Evolutionary conservation across 2,797 vertebrate genomes (phyloP), one percentile per base, ranked within the genome.

Genomic region (Lateolabrax maculatus): DNA sequence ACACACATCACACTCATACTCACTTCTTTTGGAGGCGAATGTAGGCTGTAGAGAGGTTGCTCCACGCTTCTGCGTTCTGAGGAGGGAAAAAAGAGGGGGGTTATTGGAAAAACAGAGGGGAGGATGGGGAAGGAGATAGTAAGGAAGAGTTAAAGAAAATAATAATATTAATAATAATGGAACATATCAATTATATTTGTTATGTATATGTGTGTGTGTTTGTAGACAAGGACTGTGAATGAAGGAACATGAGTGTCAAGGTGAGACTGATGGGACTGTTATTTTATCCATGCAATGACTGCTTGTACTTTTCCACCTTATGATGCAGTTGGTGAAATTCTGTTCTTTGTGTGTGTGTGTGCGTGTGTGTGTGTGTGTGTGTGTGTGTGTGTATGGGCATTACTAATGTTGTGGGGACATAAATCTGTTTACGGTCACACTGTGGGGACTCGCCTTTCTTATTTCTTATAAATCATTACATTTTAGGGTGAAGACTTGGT

Each of bases 11-110:
- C 23, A 39, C 37, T 15, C 36, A 6, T 29, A 91, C 98, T 97
- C 94, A 99, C 98, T 99, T 99, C 90, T 96, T 95, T 41, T 95
- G 94, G 82, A 99, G 94, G 90, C 96, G 96, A 89, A 99, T 99
- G 93, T 98, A 97, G 43, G 97, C 98, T 18, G 97, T 97, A 18
- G 98, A 98, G 60, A 99, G 97, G 93, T 99, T 99, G 95, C 97
- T 99, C 98, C 98, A 99, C 6, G 97, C 98, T 86, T 99, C 98
- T 58, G 98, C 96, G 71, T 99, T 99, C 98, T 99, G 31, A 56
- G 13, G 23, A 34, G 6, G 27, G 11, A 10, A 1, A 6, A 37
- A 1, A 61, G 10, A 25, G 6, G n/a, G n/a, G n/a, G n/a, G n/a
- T n/a, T n/a, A n/a, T n/a, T n/a, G 3, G 2, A 31, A 10, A 21